Percentiles rank a stretch among this genome's conserved stretches.
phyloP scores from a whole-genome alignment of 2,888 invertebrate species.

The Onthophagus sagittarius region DNA sequence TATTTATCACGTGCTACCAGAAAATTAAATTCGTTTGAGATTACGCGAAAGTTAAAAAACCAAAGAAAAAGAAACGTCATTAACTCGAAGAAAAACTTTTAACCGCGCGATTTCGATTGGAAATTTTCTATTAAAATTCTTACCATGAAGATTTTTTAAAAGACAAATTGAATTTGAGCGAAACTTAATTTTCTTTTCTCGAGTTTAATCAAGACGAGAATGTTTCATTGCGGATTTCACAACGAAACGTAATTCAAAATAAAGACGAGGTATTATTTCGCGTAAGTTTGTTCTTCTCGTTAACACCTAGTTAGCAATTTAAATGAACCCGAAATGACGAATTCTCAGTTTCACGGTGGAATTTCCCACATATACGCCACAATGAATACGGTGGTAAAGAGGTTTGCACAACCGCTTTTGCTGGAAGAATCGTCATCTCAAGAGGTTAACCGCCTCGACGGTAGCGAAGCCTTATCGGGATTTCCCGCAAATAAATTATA shows the following conservation, averaged over 20 bases:
- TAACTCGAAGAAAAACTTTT: too few relatives aligned
- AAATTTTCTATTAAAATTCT: background rate
- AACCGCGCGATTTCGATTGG: background rate
- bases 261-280: background rate
- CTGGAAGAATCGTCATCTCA: background rate
- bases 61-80: too few relatives aligned
- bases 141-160: background rate
- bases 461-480: background rate
- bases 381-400: background rate
- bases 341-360: background rate
- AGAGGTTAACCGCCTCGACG: background rate
- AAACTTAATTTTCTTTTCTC: background rate
- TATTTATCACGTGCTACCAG: background rate
- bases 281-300: background rate
- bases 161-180: background rate
- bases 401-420: background rate
- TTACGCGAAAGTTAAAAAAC: background rate
- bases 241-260: background rate
- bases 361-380: background rate
- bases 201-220: background rate
- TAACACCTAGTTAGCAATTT: background rate
- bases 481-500: background rate
- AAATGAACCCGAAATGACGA: background rate
- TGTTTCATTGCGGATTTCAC: background rate
- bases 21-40: background rate